Conservation (phyloP, 1,140 invertebrate genomes). For the Leptinotarsa lineolata region DNA sequence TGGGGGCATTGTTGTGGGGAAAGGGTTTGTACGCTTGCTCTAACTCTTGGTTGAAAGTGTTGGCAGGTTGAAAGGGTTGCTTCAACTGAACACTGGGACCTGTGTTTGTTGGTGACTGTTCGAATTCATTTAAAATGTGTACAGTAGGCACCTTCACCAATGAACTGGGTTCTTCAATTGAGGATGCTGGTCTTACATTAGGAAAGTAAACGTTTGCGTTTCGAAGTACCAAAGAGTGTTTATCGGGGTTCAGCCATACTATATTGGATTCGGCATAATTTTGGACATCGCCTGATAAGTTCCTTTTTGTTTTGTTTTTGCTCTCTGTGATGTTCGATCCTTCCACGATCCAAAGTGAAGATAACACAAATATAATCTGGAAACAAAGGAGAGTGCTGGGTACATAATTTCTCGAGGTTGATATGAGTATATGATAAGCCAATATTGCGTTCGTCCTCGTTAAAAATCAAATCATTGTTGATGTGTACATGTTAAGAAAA, state of each 20-base stretch:
- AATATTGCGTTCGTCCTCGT: too few species aligned
- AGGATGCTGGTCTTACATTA: background rate
- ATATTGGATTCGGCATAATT: constrained; percentile 10
- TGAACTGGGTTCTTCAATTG: background rate
- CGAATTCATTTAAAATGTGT: constrained; percentile 47
- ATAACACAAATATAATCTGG: constrained; percentile 6
- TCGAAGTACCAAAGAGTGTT: background rate
- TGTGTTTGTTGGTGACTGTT: constrained; percentile 46
- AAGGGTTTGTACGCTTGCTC: background rate
- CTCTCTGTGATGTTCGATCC: background rate
- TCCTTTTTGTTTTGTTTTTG: constrained; percentile 15
- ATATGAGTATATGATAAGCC: too few species aligned
- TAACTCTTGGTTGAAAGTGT: background rate
- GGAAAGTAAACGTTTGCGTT: background rate
- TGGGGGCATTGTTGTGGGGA: background rate
- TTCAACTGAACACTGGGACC: constrained; percentile 46
- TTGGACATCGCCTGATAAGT: constrained; percentile 10
- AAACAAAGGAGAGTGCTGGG: background rate
- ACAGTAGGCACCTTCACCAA: constrained; percentile 34
- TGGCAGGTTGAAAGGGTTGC: constrained; percentile 37
- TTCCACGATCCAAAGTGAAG: constrained; percentile 4
- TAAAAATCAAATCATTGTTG: too few species aligned
- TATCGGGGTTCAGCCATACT: constrained; percentile 1
- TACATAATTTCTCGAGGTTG: too few species aligned
- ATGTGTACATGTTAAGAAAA: too few species aligned